Conservation (phyloP, 2,113 vertebrate species). For the Orientallactaga bullata region DNA sequence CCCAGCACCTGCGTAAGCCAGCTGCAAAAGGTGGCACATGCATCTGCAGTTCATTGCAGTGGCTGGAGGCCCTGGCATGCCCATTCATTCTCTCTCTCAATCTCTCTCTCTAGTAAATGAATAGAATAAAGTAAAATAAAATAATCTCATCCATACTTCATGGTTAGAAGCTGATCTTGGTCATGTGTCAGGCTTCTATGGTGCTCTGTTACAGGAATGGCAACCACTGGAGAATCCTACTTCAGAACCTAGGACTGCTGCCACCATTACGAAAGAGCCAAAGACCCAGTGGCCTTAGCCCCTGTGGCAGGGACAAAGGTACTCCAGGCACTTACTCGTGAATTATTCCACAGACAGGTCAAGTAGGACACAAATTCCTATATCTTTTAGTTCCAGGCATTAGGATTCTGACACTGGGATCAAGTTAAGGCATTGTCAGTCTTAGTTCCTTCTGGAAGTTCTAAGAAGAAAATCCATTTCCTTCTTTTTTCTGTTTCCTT, state of each 20-base stretch:
- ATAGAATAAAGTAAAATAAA: too few relatives aligned
- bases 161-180: slow-evolving; percentile 88
- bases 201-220: too few relatives aligned
- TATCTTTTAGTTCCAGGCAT: neutral
- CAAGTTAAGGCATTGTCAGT: neutral
- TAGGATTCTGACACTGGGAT: neutral
- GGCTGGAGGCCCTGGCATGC: too few relatives aligned
- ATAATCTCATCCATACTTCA: too few relatives aligned
- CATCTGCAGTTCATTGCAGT: too few relatives aligned
- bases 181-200: slow-evolving; percentile 79
- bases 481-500: neutral
- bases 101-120: too few relatives aligned
- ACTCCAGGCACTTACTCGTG: rapidly evolving
- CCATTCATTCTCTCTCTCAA: too few relatives aligned
- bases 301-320: neutral
- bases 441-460: neutral
- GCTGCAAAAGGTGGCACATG: too few relatives aligned
- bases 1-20: too few relatives aligned
- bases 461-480: neutral
- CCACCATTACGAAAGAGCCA: neutral
- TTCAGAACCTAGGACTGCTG: neutral
- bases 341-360: neutral
- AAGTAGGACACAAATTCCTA: neutral
- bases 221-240: neutral
- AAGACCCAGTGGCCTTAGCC: neutral